Percentiles rank a stretch among this genome's conserved stretches.
These are phyloP conservation scores for Bombus fervidus DNA, from an alignment of 1,140 invertebrate genomes.

Conservation along the genomic window DNA sequence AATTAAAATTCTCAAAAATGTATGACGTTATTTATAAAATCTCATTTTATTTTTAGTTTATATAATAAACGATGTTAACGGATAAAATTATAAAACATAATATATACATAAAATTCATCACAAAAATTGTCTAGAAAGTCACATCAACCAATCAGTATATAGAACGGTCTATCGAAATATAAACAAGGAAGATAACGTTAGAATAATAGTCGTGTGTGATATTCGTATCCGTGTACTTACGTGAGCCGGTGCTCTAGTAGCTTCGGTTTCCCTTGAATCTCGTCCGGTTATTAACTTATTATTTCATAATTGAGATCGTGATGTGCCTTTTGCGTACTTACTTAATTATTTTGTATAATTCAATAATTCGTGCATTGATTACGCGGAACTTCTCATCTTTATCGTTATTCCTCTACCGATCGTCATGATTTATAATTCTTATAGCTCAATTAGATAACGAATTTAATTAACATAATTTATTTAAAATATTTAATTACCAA, in stretches of 20 bases:
- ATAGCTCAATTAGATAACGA: constrained; percentile 14
- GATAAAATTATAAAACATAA: not conserved
- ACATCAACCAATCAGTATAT: constrained; percentile 8
- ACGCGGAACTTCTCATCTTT: not conserved
- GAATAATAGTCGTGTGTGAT: constrained; percentile 41
- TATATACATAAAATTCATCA: not conserved
- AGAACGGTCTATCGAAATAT: not conserved
- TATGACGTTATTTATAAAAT: not conserved
- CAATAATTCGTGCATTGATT: constrained; percentile 4
- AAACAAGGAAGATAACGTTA: constrained; percentile 22
- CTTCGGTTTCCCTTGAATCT: constrained; percentile 67
- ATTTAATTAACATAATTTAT: constrained; percentile 19
- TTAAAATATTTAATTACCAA: constrained; percentile 15
- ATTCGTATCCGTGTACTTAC: constrained; percentile 50
- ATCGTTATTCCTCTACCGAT: not conserved
- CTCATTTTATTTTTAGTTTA: no score
- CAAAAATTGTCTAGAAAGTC: not conserved
- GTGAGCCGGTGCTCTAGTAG: constrained; percentile 8
- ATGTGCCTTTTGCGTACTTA: constrained; percentile 44
- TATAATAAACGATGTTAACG: not conserved
- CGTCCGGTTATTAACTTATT: constrained; percentile 27
- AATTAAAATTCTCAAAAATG: not conserved
- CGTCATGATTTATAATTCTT: constrained; percentile 14
- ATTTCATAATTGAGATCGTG: constrained; percentile 31
- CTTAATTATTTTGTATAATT: constrained; percentile 26